Evolutionary conservation across 2,888 invertebrate species (phyloP).

Genomic region (Apotomis betuletana): DNA sequence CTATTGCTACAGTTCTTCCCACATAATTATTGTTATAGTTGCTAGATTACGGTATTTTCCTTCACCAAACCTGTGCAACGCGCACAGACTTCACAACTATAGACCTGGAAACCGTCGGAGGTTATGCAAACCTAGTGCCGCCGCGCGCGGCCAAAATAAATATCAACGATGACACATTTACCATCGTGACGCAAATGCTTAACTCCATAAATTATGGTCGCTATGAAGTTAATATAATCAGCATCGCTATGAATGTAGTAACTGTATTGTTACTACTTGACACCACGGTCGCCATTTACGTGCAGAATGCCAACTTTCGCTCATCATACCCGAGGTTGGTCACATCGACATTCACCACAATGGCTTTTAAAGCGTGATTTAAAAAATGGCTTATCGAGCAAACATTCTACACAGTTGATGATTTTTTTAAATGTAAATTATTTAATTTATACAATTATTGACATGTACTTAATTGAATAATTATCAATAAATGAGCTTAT

Average conservation of each 20-base stretch:
- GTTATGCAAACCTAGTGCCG: constrained; percentile 10
- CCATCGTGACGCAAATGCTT: constrained; percentile 23
- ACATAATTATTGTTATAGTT: neutral
- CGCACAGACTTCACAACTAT: neutral
- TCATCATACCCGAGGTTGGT: too few species aligned
- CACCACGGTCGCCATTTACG: too few species aligned
- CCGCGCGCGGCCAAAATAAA: constrained; percentile 23
- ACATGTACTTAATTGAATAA: too few species aligned
- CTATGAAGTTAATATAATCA: neutral
- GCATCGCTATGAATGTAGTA: neutral
- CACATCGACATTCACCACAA: too few species aligned
- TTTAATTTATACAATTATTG: too few species aligned
- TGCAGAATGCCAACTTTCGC: too few species aligned
- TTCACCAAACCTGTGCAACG: neutral
- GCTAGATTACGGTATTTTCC: constrained; percentile 14
- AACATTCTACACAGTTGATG: too few species aligned
- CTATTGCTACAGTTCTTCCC: neutral
- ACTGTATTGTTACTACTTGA: neutral
- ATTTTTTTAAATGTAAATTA: too few species aligned
- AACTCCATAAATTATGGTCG: constrained; percentile 23
- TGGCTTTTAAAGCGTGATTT: too few species aligned
- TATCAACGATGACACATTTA: constrained; percentile 31
- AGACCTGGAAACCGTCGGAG: constrained; percentile 10
- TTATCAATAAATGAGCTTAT: too few species aligned
- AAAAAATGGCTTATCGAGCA: too few species aligned